Evolutionary conservation across 2,888 invertebrate genomes (phyloP), one percentile per base, ranked within the genome.

Genomic region (Polydesmus complanatus): DNA sequence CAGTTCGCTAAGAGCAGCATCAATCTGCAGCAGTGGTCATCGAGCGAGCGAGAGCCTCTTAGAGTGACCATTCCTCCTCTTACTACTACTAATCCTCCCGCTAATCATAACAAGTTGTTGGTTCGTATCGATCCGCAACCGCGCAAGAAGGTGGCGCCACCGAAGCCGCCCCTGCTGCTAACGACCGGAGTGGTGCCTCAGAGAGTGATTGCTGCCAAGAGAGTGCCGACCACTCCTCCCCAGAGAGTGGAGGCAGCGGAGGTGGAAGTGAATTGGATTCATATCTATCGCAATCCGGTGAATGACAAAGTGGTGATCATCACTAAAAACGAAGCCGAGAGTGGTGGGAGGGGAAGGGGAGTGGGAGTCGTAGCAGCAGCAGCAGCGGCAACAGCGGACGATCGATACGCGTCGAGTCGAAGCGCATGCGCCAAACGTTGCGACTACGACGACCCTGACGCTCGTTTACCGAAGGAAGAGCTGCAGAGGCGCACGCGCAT

Each of bases 1-100:
- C 14, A 52, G 53, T 54, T 54, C 5, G 23, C 54, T 5, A 54
- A 54, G n/a, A 54, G 54, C n/a, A 54, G 54, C 23, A 54, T 26
- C 11, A 54, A 54, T 54, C n/a, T 54, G 11, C 48, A 48, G 48
- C 52, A n/a, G 5, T 51, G 52, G 22, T 11, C 19, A n/a, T 21
- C 52, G n/a, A 51, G n/a, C 11, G n/a, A 51, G 8, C 8, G 22
- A n/a, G 22, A 51, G 11, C 19, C 19, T 8, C 19, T 51, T 14
- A 11, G 48, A 48, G 11, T n/a, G 48, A 18, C 48, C n/a, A 18
- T n/a, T 14, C n/a, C 48, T 14, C 48, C 48, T 11, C 14, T 48
- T 48, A 11, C 11, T 14, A 14, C 48, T 48, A 11, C 48, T 14
- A 48, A 48, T 11, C 48, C 48, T n/a, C 48, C n/a, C 11, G 48